These are phyloP conservation scores for Spialia ferax DNA, from an alignment of 2,888 invertebrate species.

Conservation along the genomic window DNA sequence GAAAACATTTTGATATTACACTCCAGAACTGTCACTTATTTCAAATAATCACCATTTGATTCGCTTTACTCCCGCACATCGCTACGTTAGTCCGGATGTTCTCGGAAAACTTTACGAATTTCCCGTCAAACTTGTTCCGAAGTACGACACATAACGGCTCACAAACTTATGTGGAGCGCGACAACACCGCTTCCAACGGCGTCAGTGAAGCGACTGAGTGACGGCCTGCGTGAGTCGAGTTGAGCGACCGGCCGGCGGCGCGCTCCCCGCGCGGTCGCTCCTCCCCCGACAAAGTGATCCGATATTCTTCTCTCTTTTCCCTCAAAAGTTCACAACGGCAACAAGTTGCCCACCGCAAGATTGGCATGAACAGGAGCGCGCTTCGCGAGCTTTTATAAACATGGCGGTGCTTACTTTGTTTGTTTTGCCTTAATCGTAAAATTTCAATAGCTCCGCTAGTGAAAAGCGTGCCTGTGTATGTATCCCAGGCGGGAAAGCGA, in stretches of 20 bases:
- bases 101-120: constrained; percentile 82
- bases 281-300: constrained; percentile 77
- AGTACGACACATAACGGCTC: constrained; percentile 82
- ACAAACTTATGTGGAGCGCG: constrained; percentile 59
- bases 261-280: constrained; percentile 79
- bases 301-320: constrained; percentile 68
- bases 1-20: constrained; percentile 81
- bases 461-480: constrained; percentile 62
- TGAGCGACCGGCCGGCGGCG: constrained; percentile 77
- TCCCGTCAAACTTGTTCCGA: constrained; percentile 86
- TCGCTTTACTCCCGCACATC: constrained; percentile 77
- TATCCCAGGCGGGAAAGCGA: constrained; percentile 35
- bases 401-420: constrained; percentile 83
- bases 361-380: constrained; percentile 86
- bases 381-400: constrained; percentile 85
- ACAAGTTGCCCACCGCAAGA: constrained; percentile 84
- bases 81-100: constrained; percentile 74
- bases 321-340: constrained; percentile 82
- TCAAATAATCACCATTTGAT: constrained; percentile 78
- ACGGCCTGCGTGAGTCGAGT: constrained; percentile 70
- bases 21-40: constrained; percentile 80
- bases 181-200: constrained; percentile 62
- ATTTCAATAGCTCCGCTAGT: constrained; percentile 66
- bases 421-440: constrained; percentile 82
- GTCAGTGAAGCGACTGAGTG: constrained; percentile 75